Evolutionary conservation across 37 sponge, comb jelly and placozoan species (phyloP).

Genomic region (Tethya wilhelma): DNA sequence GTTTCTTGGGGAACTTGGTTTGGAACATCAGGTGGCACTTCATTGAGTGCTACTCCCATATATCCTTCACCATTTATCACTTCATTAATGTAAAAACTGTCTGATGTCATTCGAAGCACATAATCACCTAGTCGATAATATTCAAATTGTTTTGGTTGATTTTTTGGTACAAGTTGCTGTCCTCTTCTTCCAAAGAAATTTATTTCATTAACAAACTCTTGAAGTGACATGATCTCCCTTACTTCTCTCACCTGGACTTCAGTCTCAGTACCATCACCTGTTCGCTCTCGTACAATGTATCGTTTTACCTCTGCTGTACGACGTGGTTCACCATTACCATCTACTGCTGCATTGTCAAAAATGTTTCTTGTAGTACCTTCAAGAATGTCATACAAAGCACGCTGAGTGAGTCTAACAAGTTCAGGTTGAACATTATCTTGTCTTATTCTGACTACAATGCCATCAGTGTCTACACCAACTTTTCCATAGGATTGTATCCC

Average conservation of each 20-base stretch:
- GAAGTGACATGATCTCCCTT: background rate
- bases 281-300: background rate
- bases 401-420: background rate
- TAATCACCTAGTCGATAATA: background rate
- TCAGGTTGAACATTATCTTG: background rate
- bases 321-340: background rate
- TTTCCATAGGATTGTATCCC: background rate
- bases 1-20: background rate
- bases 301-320: background rate
- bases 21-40: background rate
- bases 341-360: background rate
- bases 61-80: background rate
- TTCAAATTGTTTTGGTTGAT: background rate
- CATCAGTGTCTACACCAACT: background rate
- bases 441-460: background rate
- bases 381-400: constrained; percentile 3
- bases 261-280: no score
- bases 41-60: background rate
- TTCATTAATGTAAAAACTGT: background rate
- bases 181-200: background rate
- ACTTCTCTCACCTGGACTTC: background rate
- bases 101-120: background rate
- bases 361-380: background rate
- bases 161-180: background rate
- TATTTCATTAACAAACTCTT: constrained; percentile 9